Conservation (phyloP, 2,888 invertebrate species). For the Cremastinae sp. region DNA sequence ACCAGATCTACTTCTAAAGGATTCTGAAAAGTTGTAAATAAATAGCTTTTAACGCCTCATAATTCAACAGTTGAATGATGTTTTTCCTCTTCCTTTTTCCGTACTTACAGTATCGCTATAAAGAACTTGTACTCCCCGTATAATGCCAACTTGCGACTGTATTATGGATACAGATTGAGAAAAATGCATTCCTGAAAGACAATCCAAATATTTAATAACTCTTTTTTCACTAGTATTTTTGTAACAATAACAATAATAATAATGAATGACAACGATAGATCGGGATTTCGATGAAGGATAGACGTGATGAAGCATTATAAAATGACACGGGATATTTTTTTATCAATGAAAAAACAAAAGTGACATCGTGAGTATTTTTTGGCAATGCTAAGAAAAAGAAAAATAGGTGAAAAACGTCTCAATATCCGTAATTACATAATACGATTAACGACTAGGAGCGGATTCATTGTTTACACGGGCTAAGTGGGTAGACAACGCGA, state of each 20-base stretch:
- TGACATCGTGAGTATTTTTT: neutral
- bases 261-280: neutral
- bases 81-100: no score
- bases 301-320: neutral
- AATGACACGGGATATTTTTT: neutral
- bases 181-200: slow-evolving; percentile 96
- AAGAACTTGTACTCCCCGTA: slow-evolving; percentile 97
- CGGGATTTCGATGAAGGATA: no score
- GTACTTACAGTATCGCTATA: slow-evolving; percentile 94
- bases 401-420: slow-evolving; percentile 15
- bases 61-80: no score
- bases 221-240: slow-evolving; percentile 35
- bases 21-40: slow-evolving; percentile 85
- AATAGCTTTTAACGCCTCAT: neutral
- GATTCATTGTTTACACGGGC: slow-evolving; percentile 73
- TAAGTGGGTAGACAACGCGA: slow-evolving; percentile 63
- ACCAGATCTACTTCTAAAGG: slow-evolving; percentile 97
- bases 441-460: slow-evolving; percentile 53
- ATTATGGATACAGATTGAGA: slow-evolving; percentile 98
- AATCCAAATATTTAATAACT: slow-evolving; percentile 76
- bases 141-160: slow-evolving; percentile 96
- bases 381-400: neutral
- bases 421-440: slow-evolving; percentile 72
- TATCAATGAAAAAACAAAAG: neutral
- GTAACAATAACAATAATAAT: neutral